Evolutionary conservation across 2,888 invertebrate genomes (phyloP).

Genomic region (Lordiphosa andalusiaca): DNA sequence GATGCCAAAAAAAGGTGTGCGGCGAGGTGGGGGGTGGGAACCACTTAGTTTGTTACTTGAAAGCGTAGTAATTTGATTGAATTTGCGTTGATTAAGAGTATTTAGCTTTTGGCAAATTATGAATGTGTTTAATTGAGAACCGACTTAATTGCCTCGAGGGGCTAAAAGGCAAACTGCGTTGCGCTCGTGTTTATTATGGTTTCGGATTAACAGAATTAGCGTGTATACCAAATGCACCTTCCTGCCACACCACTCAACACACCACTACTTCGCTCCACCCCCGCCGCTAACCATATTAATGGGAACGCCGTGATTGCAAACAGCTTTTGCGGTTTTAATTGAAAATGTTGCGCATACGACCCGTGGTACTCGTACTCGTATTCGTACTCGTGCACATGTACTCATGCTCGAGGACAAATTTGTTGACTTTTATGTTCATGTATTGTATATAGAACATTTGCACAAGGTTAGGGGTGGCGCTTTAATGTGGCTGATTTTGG

Average conservation of each 20-base stretch:
- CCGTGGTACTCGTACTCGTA: conserved; percentile 35
- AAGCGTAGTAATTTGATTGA: conserved; percentile 70
- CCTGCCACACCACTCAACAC: conserved; percentile 5
- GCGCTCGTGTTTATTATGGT: conserved; percentile 46
- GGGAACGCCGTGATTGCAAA: conserved; percentile 35
- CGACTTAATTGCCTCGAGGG: conserved; percentile 57
- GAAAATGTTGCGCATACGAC: conserved; percentile 62
- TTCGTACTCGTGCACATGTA: conserved; percentile 11
- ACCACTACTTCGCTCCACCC: not conserved
- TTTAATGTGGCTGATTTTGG: conserved; percentile 38
- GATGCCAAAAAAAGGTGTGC: not conserved
- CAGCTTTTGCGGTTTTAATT: conserved; percentile 59
- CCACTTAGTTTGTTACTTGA: conserved; percentile 43
- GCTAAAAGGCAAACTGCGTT: conserved; percentile 6
- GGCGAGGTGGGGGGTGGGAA: not conserved
- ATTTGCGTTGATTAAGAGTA: conserved; percentile 70
- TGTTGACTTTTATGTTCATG: conserved; percentile 34
- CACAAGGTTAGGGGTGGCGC: conserved; percentile 39
- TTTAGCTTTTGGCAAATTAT: conserved; percentile 69
- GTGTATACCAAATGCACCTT: conserved; percentile 36
- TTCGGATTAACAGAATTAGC: conserved; percentile 66
- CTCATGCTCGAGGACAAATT: conserved; percentile 35
- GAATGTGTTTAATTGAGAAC: conserved; percentile 62
- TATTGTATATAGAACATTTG: conserved; percentile 27
- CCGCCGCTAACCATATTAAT: conserved; percentile 40